These are phyloP conservation scores for Synchiropus splendidus DNA, from an alignment of 2,113 vertebrate genomes.

Conservation along the genomic window DNA sequence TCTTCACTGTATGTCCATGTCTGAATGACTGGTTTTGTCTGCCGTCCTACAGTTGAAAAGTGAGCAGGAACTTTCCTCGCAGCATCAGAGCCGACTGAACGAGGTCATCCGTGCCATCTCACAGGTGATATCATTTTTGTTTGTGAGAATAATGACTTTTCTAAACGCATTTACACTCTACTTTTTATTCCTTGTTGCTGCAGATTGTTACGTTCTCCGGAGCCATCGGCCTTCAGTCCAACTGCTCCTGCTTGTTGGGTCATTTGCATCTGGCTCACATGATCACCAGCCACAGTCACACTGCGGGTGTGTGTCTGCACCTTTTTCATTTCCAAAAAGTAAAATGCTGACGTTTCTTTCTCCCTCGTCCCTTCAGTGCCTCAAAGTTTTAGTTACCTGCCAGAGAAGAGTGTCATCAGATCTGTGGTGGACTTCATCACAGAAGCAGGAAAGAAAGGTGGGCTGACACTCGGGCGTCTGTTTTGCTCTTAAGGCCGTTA, in stretches of 20 bases:
- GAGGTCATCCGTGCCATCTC: constrained; percentile 84
- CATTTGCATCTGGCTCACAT: constrained; percentile 80
- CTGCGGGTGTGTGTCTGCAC: constrained; percentile 68
- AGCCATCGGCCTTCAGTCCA: constrained; percentile 87
- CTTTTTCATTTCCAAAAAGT: background rate
- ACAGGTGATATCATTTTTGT: constrained; percentile 66
- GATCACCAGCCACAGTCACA: constrained; percentile 75
- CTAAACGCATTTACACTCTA: background rate
- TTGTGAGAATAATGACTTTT: background rate
- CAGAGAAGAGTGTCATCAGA: constrained; percentile 85
- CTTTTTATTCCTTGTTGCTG: background rate
- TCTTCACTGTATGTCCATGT: no score
- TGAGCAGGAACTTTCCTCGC: constrained; percentile 73
- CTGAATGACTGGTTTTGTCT: no score
- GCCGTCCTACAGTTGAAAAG: constrained; percentile 74
- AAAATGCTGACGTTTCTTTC: background rate
- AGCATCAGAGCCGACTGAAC: constrained; percentile 79
- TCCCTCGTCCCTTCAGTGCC: constrained; percentile 68
- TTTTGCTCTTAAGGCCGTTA: background rate
- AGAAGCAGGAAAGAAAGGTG: constrained; percentile 87
- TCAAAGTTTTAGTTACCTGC: constrained; percentile 85
- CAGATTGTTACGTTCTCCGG: constrained; percentile 83
- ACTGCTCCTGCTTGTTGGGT: constrained; percentile 81
- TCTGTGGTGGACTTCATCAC: constrained; percentile 70
- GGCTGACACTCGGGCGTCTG: no score